These are phyloP conservation scores for Metopolophium dirhodum DNA, from an alignment of 1,140 invertebrate species.

Conservation along the genomic window DNA sequence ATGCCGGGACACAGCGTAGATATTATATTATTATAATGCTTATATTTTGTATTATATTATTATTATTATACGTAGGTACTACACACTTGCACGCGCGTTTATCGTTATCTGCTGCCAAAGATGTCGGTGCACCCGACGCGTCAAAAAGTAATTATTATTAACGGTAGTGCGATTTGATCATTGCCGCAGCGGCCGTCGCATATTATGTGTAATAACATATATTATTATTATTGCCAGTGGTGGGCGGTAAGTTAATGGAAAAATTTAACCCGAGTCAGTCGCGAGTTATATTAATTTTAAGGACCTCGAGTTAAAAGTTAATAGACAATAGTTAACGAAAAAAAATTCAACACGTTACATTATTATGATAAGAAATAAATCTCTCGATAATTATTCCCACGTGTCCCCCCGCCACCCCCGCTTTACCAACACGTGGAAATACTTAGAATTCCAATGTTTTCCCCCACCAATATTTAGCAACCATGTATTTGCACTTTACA, in stretches of 20 bases:
- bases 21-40: background rate
- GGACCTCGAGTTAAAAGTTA: background rate
- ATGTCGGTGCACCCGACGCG: background rate
- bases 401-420: no score
- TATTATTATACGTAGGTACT: background rate
- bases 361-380: background rate
- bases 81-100: background rate
- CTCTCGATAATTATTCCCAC: background rate
- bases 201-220: constrained; percentile 10
- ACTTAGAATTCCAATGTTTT: background rate
- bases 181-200: background rate
- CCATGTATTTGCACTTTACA: background rate
- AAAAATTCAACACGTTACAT: background rate
- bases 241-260: background rate
- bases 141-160: constrained; percentile 33
- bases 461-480: background rate
- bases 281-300: background rate
- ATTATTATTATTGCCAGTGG: background rate
- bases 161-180: constrained; percentile 20
- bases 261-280: constrained; percentile 1
- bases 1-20: background rate
- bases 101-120: background rate
- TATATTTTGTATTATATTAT: background rate
- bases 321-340: background rate
- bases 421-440: background rate